Percentiles rank a stretch among this genome's conserved stretches.
phyloP scores from a whole-genome alignment of 2,888 invertebrate genomes.

The Cacoxenus indagator region DNA sequence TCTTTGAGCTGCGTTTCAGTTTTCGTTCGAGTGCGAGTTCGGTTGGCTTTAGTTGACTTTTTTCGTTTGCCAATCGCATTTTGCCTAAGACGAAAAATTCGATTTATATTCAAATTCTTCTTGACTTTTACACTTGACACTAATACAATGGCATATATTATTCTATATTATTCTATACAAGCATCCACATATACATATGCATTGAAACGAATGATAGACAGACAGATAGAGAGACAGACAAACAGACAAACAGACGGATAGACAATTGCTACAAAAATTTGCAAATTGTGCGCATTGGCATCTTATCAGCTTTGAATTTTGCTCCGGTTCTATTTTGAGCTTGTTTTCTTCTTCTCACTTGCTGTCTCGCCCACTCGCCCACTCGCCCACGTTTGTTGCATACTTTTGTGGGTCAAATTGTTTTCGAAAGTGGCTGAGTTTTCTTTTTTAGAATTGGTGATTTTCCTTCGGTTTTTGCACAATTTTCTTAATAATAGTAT shows the following conservation, averaged over 20 bases:
- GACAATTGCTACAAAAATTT: slow-evolving; percentile 6
- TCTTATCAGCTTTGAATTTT: not conserved
- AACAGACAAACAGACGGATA: not conserved
- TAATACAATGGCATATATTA: slow-evolving; percentile 26
- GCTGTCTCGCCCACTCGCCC: not conserved
- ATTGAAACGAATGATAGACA: not conserved
- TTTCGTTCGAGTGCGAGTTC: not conserved
- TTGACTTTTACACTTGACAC: slow-evolving; percentile 33
- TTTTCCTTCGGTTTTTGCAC: not conserved
- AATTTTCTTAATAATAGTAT: not conserved
- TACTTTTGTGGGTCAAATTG: not conserved
- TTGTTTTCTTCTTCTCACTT: no score
- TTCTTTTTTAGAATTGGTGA: not conserved
- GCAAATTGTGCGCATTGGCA: slow-evolving; percentile 16
- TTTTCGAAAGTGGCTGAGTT: not conserved
- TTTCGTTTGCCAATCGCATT: slow-evolving; percentile 18
- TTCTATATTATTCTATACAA: not conserved
- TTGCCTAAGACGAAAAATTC: slow-evolving; percentile 50
- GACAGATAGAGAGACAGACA: not conserved
- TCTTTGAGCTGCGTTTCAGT: not conserved
- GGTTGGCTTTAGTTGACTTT: not conserved
- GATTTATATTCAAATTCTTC: slow-evolving; percentile 62
- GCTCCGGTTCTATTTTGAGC: not conserved
- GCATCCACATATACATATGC: not conserved
- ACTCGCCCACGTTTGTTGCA: not conserved